Conservation (phyloP, 2,888 invertebrate species). For the Abscondita cerata region DNA sequence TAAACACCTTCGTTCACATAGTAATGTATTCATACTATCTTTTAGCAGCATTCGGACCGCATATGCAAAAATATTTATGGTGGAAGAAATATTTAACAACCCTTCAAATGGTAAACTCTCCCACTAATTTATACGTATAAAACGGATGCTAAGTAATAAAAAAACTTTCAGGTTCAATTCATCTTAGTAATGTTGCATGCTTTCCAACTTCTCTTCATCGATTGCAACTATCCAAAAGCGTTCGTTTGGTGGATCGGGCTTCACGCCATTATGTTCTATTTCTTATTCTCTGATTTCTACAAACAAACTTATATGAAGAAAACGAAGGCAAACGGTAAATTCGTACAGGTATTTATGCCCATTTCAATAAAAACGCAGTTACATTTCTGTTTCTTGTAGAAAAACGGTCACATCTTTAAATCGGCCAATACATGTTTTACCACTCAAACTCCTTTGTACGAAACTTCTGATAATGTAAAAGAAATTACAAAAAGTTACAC, state of each 20-base stretch:
- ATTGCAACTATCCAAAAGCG: conserved; percentile 88
- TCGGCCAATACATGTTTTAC: conserved; percentile 54
- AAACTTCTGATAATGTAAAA: conserved; percentile 57
- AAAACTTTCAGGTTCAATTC: conserved; percentile 76
- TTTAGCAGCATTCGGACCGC: conserved; percentile 88
- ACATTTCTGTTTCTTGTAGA: neutral
- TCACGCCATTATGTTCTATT: conserved; percentile 92
- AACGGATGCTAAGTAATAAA: too few species aligned
- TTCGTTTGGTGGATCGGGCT: conserved; percentile 92
- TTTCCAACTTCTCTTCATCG: conserved; percentile 86
- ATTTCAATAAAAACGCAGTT: neutral
- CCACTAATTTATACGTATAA: neutral
- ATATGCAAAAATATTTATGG: conserved; percentile 88
- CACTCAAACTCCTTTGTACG: conserved; percentile 52
- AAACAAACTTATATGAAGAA: conserved; percentile 73
- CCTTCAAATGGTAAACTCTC: conserved; percentile 88
- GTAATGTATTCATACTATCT: conserved; percentile 95
- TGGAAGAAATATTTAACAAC: conserved; percentile 95
- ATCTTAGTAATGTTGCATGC: conserved; percentile 87
- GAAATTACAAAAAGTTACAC: conserved; percentile 62
- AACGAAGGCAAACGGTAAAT: neutral
- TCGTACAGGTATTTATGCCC: neutral
- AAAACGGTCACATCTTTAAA: conserved; percentile 8
- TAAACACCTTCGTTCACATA: conserved; percentile 95
- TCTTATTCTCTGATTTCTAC: conserved; percentile 93